A percentile compares a stretch with the other conserved stretches of the same genome.
Conservation (phyloP, 2,888 invertebrate genomes). For the Plagodis dolabraria region DNA sequence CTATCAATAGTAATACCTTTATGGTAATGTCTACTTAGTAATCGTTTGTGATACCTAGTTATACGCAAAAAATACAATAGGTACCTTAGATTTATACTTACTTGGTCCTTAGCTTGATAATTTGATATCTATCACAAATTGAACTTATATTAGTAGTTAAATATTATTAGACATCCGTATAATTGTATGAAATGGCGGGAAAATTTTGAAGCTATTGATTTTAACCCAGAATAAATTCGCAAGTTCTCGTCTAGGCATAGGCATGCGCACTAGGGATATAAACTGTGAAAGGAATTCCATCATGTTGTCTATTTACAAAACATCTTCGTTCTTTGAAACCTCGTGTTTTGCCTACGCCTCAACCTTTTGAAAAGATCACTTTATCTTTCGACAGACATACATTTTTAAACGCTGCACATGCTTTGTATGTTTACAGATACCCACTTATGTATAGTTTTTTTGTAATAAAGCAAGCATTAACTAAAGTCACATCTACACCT, state of each 20-base stretch:
- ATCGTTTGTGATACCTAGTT: too few species aligned
- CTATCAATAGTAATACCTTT: too few species aligned
- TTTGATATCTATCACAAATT: slow-evolving; percentile 24
- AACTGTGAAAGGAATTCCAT: slow-evolving; percentile 34
- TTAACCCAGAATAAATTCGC: slow-evolving; percentile 23
- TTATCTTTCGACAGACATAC: slow-evolving; percentile 4
- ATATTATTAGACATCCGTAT: not conserved
- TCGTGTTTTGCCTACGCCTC: slow-evolving; percentile 14
- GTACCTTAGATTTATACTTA: slow-evolving; percentile 12
- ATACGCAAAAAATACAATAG: not conserved
- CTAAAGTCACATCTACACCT: too few species aligned
- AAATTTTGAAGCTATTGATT: slow-evolving; percentile 50
- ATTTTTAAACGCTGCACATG: slow-evolving; percentile 1
- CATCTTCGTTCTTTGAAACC: slow-evolving; percentile 32
- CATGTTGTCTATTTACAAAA: slow-evolving; percentile 39
- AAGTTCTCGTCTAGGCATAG: slow-evolving; percentile 29
- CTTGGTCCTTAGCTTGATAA: slow-evolving; percentile 23
- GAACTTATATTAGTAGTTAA: slow-evolving; percentile 4
- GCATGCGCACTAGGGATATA: slow-evolving; percentile 45
- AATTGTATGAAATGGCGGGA: slow-evolving; percentile 40
- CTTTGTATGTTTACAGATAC: too few species aligned
- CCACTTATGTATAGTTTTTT: too few species aligned
- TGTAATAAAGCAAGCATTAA: too few species aligned
- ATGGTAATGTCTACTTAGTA: too few species aligned
- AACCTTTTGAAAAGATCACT: slow-evolving; percentile 16